These are phyloP conservation scores for Syrrhaptes paradoxus DNA, from an alignment of 2,113 vertebrate species.

Conservation along the genomic window DNA sequence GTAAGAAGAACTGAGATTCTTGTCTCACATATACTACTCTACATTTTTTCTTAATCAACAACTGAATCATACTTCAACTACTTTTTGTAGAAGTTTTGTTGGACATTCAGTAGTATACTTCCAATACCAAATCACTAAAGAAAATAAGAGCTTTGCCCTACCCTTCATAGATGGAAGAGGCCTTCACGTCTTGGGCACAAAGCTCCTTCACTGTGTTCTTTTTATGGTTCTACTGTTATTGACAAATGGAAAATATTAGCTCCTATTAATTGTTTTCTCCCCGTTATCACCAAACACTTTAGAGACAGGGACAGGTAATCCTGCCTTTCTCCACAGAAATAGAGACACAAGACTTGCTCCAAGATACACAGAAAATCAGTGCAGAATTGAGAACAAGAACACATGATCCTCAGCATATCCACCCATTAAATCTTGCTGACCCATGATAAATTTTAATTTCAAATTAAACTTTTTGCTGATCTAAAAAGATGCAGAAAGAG, in stretches of 20 bases:
- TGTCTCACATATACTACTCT: background rate
- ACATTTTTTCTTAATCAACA: background rate
- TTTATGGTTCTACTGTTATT: background rate
- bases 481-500: background rate
- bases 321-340: background rate
- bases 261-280: background rate
- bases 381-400: background rate
- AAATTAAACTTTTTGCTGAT: background rate
- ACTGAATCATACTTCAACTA: background rate
- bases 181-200: background rate
- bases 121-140: background rate
- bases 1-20: background rate
- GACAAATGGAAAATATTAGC: background rate
- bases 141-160: background rate
- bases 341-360: background rate
- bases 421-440: background rate
- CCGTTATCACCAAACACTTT: background rate
- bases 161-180: background rate
- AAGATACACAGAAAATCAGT: background rate
- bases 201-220: background rate
- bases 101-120: background rate
- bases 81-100: background rate
- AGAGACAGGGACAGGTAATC: background rate
- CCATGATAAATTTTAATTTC: background rate
- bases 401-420: background rate